These are phyloP conservation scores for Scatophagus argus DNA, from an alignment of 2,113 vertebrate species.

Conservation along the genomic window DNA sequence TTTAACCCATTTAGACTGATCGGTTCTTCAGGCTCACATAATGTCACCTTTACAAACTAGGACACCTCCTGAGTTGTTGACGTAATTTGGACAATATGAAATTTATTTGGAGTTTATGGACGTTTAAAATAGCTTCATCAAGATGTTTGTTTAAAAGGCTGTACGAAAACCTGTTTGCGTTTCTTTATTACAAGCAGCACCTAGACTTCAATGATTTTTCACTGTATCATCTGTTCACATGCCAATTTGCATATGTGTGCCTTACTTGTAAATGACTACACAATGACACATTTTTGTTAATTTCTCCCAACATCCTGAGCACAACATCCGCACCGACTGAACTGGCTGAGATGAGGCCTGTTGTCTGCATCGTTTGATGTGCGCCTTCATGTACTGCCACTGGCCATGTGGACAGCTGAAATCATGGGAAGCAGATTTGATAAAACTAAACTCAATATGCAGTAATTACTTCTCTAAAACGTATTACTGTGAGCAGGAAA, in stretches of 20 bases:
- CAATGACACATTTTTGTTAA: too few relatives aligned
- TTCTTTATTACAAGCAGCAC: background rate
- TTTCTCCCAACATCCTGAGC: background rate
- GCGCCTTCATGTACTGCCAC: background rate
- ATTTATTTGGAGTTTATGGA: background rate
- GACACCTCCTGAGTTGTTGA: background rate
- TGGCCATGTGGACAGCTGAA: background rate
- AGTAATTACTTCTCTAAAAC: background rate
- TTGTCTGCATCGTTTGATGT: too few relatives aligned
- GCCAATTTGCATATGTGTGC: background rate
- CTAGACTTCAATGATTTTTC: too few relatives aligned
- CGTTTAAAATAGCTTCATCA: background rate
- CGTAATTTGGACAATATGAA: background rate
- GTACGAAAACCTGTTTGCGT: background rate
- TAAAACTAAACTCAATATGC: background rate
- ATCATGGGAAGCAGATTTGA: background rate
- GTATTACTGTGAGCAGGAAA: background rate
- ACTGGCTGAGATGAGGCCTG: background rate
- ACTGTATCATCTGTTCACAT: background rate
- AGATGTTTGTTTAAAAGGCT: background rate
- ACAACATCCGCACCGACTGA: too few relatives aligned
- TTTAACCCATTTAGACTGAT: constrained; percentile 15
- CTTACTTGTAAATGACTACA: too few relatives aligned
- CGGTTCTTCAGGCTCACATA: background rate
- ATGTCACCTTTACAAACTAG: constrained; percentile 15